Percentiles rank a stretch among this genome's conserved stretches.
Conservation (phyloP, 1,140 invertebrate species). For the Choristoneura fumiferana region DNA sequence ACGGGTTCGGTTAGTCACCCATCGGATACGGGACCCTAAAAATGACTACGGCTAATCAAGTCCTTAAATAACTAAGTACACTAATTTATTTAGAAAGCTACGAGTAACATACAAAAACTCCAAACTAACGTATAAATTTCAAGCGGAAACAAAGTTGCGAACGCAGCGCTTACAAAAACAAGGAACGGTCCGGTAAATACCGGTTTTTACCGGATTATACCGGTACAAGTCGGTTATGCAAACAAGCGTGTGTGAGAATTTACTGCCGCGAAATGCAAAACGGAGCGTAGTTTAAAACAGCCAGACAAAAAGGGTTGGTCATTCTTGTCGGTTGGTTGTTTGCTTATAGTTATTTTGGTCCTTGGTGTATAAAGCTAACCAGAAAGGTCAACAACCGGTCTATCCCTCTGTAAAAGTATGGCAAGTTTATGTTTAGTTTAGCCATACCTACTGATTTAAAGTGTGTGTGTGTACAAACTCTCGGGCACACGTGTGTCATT, state of each 20-base stretch:
- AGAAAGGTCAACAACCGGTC: too few relatives aligned
- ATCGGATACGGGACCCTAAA: too few relatives aligned
- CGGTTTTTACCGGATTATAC: constrained; percentile 50
- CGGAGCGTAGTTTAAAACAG: constrained; percentile 1
- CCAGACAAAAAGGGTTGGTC: not conserved
- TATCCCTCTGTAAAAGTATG: too few relatives aligned
- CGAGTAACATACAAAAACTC: constrained; percentile 4
- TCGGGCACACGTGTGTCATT: too few relatives aligned
- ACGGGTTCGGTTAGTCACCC: too few relatives aligned
- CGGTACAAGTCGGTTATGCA: constrained; percentile 13
- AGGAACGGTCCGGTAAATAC: constrained; percentile 57
- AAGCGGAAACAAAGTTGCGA: constrained; percentile 6
- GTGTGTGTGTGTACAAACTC: too few relatives aligned
- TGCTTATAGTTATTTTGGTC: not conserved
- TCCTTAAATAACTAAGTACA: too few relatives aligned
- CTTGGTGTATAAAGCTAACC: not conserved
- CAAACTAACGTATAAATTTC: constrained; percentile 5
- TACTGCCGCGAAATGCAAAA: constrained; percentile 9
- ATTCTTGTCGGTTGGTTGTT: not conserved
- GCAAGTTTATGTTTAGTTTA: too few relatives aligned
- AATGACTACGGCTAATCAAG: too few relatives aligned
- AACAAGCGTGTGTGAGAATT: constrained; percentile 1
- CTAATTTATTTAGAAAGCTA: too few relatives aligned
- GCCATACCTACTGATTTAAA: too few relatives aligned
- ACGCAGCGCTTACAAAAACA: constrained; percentile 31